These are phyloP conservation scores for Brassicogethes aeneus DNA, from an alignment of 2,888 invertebrate species.

Conservation along the genomic window DNA sequence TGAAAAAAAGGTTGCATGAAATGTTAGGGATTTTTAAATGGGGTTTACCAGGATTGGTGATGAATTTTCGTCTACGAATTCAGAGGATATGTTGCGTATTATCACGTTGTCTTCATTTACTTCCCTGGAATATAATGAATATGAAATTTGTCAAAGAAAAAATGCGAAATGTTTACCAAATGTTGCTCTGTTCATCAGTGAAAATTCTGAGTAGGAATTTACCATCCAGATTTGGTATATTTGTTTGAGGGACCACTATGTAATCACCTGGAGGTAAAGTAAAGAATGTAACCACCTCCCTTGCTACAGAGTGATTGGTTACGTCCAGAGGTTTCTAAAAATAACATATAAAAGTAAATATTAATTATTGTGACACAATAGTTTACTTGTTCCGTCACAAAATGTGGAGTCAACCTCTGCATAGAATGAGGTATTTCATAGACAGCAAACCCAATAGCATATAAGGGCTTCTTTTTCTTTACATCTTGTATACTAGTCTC, in stretches of 20 bases:
- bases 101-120: slow-evolving; percentile 69
- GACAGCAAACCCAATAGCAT: slow-evolving; percentile 61
- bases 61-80: slow-evolving; percentile 53
- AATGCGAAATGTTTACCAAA: slow-evolving; percentile 60
- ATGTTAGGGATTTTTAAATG: neutral
- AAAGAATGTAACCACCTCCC: slow-evolving; percentile 66
- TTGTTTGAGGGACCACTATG: slow-evolving; percentile 64
- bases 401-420: slow-evolving; percentile 51
- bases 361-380: neutral
- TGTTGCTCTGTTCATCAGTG: slow-evolving; percentile 63
- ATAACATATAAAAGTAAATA: neutral
- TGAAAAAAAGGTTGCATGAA: slow-evolving; percentile 27
- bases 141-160: no score
- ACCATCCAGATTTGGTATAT: slow-evolving; percentile 57
- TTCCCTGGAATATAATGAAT: slow-evolving; percentile 61
- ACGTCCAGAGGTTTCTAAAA: slow-evolving; percentile 56
- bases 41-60: slow-evolving; percentile 45
- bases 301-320: slow-evolving; percentile 54
- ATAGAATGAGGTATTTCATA: slow-evolving; percentile 58
- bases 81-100: slow-evolving; percentile 53
- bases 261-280: slow-evolving; percentile 66
- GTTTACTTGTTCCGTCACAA: slow-evolving; percentile 49
- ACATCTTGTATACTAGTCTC: slow-evolving; percentile 42
- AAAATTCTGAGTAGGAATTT: slow-evolving; percentile 62
- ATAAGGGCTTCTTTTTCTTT: slow-evolving; percentile 45